Percentiles rank a stretch among this genome's conserved stretches.
These are phyloP conservation scores for Paradisaea rubra DNA, from an alignment of 2,113 vertebrate species.

Conservation along the genomic window DNA sequence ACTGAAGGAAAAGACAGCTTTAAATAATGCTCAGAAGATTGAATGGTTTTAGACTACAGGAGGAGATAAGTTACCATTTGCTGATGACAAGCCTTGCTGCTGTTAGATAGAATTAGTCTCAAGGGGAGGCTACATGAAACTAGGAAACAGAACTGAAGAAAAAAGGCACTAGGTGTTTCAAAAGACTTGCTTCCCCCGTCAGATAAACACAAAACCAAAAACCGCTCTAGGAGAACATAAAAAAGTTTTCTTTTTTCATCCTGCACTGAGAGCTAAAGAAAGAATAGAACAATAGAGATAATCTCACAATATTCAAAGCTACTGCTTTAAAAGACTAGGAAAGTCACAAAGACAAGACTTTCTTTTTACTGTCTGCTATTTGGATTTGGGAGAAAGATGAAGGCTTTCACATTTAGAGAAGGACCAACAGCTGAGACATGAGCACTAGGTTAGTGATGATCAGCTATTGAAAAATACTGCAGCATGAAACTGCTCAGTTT, in stretches of 20 bases:
- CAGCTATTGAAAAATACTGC: neutral
- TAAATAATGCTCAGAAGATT: neutral
- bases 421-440: constrained; percentile 6
- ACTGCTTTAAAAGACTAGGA: neutral
- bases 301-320: neutral
- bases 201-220: constrained; percentile 13
- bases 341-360: neutral
- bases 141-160: neutral
- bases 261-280: neutral
- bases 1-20: neutral
- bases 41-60: neutral
- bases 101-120: neutral
- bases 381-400: constrained; percentile 1
- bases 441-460: neutral
- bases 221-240: neutral
- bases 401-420: constrained; percentile 1
- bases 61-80: neutral
- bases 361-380: neutral
- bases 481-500: neutral
- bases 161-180: constrained; percentile 10
- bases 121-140: constrained; percentile 4
- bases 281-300: constrained; percentile 1
- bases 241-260: neutral
- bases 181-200: neutral
- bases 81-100: constrained; percentile 15